Conservation (phyloP, 2,888 invertebrate species). For the Metellina segmentata region DNA sequence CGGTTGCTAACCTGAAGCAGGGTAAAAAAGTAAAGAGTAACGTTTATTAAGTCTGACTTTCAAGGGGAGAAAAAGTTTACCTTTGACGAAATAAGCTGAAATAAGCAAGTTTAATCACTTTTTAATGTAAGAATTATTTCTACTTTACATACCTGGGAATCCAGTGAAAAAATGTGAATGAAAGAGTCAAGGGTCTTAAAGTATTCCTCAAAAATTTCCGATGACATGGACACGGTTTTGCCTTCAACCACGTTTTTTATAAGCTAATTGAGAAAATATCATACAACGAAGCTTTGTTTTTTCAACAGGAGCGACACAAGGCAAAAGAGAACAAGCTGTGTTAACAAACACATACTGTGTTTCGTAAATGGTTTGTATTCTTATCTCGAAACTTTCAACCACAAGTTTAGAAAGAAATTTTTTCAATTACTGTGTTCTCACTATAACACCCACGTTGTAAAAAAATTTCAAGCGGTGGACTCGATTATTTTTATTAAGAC, state of each 20-base stretch:
- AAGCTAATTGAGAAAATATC: too few relatives aligned
- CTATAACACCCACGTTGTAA: too few relatives aligned
- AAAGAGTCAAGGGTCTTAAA: not conserved
- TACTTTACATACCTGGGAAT: not conserved
- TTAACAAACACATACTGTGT: too few relatives aligned
- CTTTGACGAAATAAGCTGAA: not conserved
- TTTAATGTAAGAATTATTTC: conserved; percentile 8
- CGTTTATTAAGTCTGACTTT: conserved; percentile 1
- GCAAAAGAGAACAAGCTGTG: too few relatives aligned
- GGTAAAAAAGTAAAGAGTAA: not conserved
- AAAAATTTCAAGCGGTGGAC: too few relatives aligned
- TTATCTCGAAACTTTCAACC: too few relatives aligned
- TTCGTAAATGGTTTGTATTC: too few relatives aligned
- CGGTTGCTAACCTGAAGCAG: not conserved
- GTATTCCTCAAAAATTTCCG: not conserved
- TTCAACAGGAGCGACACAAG: too few relatives aligned
- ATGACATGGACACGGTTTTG: not conserved
- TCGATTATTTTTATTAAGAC: too few relatives aligned
- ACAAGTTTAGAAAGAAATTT: too few relatives aligned
- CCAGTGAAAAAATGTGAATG: not conserved
- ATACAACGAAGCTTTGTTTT: too few relatives aligned
- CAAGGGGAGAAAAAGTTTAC: not conserved
- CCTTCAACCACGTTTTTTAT: not conserved
- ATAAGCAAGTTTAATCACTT: not conserved
- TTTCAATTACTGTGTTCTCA: too few relatives aligned